Percentiles rank a stretch among this genome's conserved stretches.
Evolutionary conservation across 2,888 invertebrate species (phyloP).

Genomic region (Euphydryas editha): DNA sequence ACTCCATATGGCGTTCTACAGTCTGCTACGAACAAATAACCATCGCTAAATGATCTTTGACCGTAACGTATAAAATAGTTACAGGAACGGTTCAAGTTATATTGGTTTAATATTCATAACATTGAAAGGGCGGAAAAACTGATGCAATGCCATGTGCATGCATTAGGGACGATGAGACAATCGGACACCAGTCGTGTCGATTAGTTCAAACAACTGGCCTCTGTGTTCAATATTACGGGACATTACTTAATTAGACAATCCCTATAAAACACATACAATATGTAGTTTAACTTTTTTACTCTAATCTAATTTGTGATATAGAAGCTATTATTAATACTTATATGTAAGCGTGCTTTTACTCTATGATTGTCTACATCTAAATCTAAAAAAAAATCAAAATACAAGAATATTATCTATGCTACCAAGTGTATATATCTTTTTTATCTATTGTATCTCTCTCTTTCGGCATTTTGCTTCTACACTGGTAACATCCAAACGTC

Average conservation of each 20-base stretch:
- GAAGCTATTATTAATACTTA: background rate
- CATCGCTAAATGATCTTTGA: slow-evolving; percentile 54
- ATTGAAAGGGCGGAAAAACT: slow-evolving; percentile 71
- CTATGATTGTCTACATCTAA: too few species aligned
- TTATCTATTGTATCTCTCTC: too few species aligned
- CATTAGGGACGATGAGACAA: slow-evolving; percentile 79
- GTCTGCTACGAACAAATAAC: slow-evolving; percentile 68
- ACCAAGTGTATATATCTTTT: too few species aligned
- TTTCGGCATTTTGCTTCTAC: too few species aligned
- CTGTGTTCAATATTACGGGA: slow-evolving; percentile 39
- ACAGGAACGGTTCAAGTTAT: slow-evolving; percentile 48
- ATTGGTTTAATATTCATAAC: slow-evolving; percentile 66
- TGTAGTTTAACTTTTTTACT: background rate
- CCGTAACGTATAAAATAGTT: slow-evolving; percentile 19
- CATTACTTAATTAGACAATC: slow-evolving; percentile 24
- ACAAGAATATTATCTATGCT: too few species aligned
- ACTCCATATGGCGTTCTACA: slow-evolving; percentile 80
- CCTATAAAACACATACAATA: background rate
- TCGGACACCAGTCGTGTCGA: slow-evolving; percentile 67
- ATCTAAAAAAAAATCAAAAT: too few species aligned
- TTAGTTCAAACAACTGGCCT: slow-evolving; percentile 74
- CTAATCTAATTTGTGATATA: background rate
- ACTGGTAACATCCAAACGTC: background rate
- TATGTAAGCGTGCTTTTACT: too few species aligned
- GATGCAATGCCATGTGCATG: slow-evolving; percentile 81